Evolutionary conservation across 2,113 vertebrate genomes (phyloP), one percentile per base, ranked within the genome.

Genomic region (Procavia capensis): DNA sequence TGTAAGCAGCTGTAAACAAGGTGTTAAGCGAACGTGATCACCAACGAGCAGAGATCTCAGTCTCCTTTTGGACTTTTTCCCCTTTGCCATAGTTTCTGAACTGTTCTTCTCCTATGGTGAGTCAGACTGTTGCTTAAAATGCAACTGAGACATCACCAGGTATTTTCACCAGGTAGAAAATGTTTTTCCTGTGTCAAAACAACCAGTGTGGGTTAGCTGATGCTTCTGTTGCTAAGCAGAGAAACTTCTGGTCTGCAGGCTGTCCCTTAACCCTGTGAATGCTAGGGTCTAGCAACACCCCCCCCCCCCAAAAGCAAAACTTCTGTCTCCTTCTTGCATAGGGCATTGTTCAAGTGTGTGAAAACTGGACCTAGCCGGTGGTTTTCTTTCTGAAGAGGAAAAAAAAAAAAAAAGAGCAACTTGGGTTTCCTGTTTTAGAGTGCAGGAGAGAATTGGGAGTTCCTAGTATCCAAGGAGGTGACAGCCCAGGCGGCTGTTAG

Each of bases 181-280:
- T 90, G 97, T 93, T 96, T 98, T 96, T 97, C 92, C 94, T 91
- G 82, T 97, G 97, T 97, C 97, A 16, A 96, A 92, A 94, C 88
- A 97, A 97, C 95, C 96, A 83, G 64, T 91, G 87, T 88, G 92
- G 95, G 94, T 97, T 95, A 97, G 97, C 92, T 94, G 96, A 97
- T 98, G 97, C 96, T 96, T 96, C 97, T 97, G 97, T 98, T 98
- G 97, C 97, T 98, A 98, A 98, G 97, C 91, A 97, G 97, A 97
- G 96, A 91, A 86, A 93, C 97, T 97, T 98, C 97, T 98, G 95
- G 91, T 98, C 88, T 97, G 91, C 5, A 54, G 93, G 91, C 96
- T 95, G 0, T 93, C 91, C 31, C 0, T 98, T 98, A 98, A 98
- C 97, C 91, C 95, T 91, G 19, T 97, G 92, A 95, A 78, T 96